Evolutionary conservation across 92 coral and sea anemone genomes (phyloP).

Genomic region (Pocillopora grandis): DNA sequence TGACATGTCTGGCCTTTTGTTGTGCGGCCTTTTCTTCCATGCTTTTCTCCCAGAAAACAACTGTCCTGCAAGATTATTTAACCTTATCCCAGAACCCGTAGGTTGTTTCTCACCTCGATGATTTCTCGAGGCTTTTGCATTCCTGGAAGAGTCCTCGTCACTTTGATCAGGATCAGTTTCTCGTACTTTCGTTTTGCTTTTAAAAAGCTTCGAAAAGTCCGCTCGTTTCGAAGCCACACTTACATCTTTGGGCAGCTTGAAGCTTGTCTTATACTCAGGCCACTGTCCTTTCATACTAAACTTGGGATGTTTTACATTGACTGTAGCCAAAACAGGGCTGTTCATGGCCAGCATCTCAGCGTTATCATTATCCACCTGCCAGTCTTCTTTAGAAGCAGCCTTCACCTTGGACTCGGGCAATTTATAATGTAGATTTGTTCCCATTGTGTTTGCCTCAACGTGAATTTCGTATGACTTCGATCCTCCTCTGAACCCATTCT

Average conservation of each 20-base stretch:
- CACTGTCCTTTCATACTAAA: constrained; percentile 85
- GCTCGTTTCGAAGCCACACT: constrained; percentile 68
- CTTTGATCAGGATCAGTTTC: neutral
- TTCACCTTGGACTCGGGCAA: constrained; percentile 84
- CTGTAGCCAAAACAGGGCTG: constrained; percentile 65
- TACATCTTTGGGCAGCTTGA: constrained; percentile 73
- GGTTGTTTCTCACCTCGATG: neutral
- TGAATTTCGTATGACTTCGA: constrained; percentile 77
- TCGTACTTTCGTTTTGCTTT: neutral
- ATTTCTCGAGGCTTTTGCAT: neutral
- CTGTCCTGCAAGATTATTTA: neutral
- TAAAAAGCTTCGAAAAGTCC: constrained; percentile 27
- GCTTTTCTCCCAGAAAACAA: constrained; percentile 1
- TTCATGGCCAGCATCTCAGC: constrained; percentile 81
- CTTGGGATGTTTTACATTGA: constrained; percentile 74
- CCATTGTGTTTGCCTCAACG: constrained; percentile 75
- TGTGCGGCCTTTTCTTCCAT: neutral
- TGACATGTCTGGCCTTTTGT: neutral
- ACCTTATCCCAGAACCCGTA: neutral
- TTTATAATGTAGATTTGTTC: constrained; percentile 79
- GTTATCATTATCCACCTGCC: constrained; percentile 88
- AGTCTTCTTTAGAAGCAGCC: constrained; percentile 66
- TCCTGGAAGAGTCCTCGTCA: neutral
- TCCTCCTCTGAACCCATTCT: constrained; percentile 84
- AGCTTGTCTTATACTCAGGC: constrained; percentile 75